These are phyloP conservation scores for Meganola albula DNA, from an alignment of 2,888 invertebrate genomes.

Conservation along the genomic window DNA sequence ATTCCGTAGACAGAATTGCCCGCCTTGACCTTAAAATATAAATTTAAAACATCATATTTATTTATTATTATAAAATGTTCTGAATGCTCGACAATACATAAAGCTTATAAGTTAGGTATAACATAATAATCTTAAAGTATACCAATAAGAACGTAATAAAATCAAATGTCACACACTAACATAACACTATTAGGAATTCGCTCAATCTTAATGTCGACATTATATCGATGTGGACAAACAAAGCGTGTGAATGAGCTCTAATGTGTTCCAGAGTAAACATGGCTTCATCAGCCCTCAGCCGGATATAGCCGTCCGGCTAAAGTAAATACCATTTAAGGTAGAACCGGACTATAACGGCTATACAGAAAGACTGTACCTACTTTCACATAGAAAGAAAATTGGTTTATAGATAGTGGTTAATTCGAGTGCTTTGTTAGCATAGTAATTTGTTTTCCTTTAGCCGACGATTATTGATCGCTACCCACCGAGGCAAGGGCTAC, in stretches of 20 bases:
- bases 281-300: slow-evolving; percentile 22
- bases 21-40: too few species aligned
- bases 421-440: not conserved
- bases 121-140: too few species aligned
- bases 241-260: slow-evolving; percentile 23
- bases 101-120: too few species aligned
- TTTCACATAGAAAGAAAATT: not conserved
- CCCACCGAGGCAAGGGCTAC: not conserved
- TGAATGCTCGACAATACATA: too few species aligned
- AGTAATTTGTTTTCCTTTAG: not conserved
- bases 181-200: too few species aligned
- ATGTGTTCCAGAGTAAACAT: slow-evolving; percentile 25
- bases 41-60: too few species aligned
- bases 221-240: slow-evolving; percentile 19
- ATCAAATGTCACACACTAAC: too few species aligned
- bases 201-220: slow-evolving; percentile 21
- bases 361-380: not conserved
- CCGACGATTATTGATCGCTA: not conserved
- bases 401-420: not conserved
- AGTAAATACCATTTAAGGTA: slow-evolving; percentile 20
- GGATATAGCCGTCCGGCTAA: slow-evolving; percentile 29
- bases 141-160: too few species aligned
- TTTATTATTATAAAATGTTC: too few species aligned
- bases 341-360: not conserved
- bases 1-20: too few species aligned